Evolutionary conservation across 2,113 vertebrate genomes (phyloP).

Genomic region (Oostethus manadensis): DNA sequence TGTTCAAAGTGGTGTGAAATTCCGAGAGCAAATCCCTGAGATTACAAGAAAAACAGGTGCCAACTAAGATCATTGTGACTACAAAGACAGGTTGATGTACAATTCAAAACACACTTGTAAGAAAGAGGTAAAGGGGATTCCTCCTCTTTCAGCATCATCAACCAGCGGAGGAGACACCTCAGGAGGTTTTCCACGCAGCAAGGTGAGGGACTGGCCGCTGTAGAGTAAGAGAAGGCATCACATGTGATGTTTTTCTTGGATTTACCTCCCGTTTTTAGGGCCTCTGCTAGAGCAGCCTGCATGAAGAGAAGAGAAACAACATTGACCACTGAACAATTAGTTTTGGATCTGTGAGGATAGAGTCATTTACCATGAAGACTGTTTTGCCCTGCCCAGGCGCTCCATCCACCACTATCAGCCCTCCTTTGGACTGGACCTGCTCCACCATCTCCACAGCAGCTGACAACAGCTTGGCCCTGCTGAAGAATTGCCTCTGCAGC

Average conservation of each 20-base stretch:
- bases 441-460: conserved; percentile 47
- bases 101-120: conserved; percentile 66
- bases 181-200: conserved; percentile 69
- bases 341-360: not conserved
- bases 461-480: conserved; percentile 62
- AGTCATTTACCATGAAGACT: conserved; percentile 65
- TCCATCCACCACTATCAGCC: conserved; percentile 72
- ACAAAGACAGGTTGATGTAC: not conserved
- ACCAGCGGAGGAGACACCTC: conserved; percentile 65
- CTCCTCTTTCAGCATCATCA: conserved; percentile 54
- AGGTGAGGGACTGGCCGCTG: conserved; percentile 76
- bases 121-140: conserved; percentile 51
- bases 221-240: conserved; percentile 78
- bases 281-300: conserved; percentile 69
- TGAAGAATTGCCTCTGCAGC: conserved; percentile 64
- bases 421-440: conserved; percentile 58
- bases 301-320: not conserved
- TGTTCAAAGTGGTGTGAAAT: conserved; percentile 60
- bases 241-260: conserved; percentile 34
- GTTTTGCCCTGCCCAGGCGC: conserved; percentile 81
- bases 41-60: not conserved
- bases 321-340: not conserved
- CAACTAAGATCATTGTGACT: no score
- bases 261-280: conserved; percentile 50
- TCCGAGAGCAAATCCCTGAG: conserved; percentile 75